These are phyloP conservation scores for Drosophila parabipectinata DNA, from an alignment of 1,140 invertebrate species.

Conservation along the genomic window DNA sequence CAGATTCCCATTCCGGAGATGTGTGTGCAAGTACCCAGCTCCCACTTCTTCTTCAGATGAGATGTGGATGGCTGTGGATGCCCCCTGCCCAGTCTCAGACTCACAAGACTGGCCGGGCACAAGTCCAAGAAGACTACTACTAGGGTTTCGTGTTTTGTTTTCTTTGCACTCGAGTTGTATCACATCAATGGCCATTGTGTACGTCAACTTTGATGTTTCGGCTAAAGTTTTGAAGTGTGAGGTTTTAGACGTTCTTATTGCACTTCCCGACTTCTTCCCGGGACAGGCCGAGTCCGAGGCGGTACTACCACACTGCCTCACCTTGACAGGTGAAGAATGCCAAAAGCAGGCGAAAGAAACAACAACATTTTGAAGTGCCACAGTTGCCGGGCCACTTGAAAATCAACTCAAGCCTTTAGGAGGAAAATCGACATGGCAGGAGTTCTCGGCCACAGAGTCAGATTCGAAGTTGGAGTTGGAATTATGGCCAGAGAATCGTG, in stretches of 20 bases:
- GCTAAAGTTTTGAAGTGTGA: constrained; percentile 82
- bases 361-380: constrained; percentile 46
- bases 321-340: constrained; percentile 80
- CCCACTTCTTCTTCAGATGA: constrained; percentile 19
- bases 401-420: constrained; percentile 77
- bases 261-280: constrained; percentile 52
- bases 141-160: constrained; percentile 80
- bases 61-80: neutral
- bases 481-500: constrained; percentile 34
- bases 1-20: constrained; percentile 1
- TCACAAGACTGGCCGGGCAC: constrained; percentile 10
- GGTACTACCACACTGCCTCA: constrained; percentile 33
- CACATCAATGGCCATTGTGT: constrained; percentile 82
- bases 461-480: constrained; percentile 13
- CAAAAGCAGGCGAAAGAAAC: constrained; percentile 58
- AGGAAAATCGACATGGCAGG: constrained; percentile 76
- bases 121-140: constrained; percentile 50
- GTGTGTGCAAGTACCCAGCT: constrained; percentile 5
- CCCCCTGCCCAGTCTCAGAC: constrained; percentile 9
- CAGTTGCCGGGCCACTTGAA: constrained; percentile 70
- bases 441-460: constrained; percentile 34
- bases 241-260: constrained; percentile 82
- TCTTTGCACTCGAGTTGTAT: constrained; percentile 82
- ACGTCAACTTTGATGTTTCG: constrained; percentile 83
- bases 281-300: constrained; percentile 1